These are phyloP conservation scores for Hydrozoanthus tunicans DNA, from an alignment of 64 coral and sea anemone species.

Conservation along the genomic window DNA sequence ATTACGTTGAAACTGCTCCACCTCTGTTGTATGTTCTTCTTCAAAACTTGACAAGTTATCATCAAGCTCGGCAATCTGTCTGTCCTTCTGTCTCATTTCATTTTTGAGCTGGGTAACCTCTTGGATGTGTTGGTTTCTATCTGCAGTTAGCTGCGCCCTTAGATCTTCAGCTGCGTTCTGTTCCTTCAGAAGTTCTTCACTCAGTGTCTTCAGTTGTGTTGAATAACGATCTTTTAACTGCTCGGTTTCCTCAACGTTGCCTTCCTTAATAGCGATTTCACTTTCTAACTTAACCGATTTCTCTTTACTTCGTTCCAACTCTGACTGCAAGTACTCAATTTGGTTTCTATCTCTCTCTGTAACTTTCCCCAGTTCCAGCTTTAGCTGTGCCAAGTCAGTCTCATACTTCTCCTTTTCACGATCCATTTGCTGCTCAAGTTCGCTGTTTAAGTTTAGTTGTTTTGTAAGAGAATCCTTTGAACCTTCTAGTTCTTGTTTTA, in stretches of 20 bases:
- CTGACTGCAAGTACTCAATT: conserved; percentile 43
- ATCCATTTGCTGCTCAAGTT: conserved; percentile 56
- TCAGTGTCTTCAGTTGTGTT: conserved; percentile 29
- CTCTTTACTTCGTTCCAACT: conserved; percentile 49
- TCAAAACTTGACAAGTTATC: conserved; percentile 94
- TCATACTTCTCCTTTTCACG: conserved; percentile 44
- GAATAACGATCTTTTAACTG: conserved; percentile 53
- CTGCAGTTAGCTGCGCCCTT: conserved; percentile 24
- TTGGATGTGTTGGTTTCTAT: conserved; percentile 41
- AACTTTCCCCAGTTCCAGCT: not conserved
- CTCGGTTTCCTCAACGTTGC: conserved; percentile 37
- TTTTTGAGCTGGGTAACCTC: conserved; percentile 62
- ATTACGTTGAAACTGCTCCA: conserved; percentile 61
- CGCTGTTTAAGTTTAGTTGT: conserved; percentile 45
- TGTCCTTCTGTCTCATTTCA: conserved; percentile 72
- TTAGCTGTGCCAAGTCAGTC: not conserved
- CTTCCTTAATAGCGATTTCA: conserved; percentile 13
- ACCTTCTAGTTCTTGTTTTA: conserved; percentile 41
- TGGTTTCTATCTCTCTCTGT: conserved; percentile 9
- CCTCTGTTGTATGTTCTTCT: conserved; percentile 83
- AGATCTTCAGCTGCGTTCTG: conserved; percentile 15
- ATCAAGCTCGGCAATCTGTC: conserved; percentile 74
- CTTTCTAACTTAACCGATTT: conserved; percentile 11
- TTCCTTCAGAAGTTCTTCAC: conserved; percentile 60
- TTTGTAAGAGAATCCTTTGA: conserved; percentile 36